These are phyloP conservation scores for Mormyrops attenuatus DNA, from an alignment of 2,797 vertebrate species.

Conservation along the genomic window DNA sequence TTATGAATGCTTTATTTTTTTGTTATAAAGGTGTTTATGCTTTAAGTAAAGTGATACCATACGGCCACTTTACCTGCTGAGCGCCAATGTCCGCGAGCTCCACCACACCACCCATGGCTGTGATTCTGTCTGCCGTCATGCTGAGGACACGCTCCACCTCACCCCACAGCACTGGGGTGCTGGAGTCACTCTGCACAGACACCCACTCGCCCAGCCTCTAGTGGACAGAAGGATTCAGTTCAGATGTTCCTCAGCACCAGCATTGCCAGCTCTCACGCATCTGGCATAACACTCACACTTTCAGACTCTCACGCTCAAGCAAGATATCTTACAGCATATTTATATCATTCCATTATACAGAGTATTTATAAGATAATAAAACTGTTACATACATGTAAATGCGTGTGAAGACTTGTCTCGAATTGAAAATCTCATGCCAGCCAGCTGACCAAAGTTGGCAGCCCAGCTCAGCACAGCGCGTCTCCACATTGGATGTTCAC, in stretches of 20 bases:
- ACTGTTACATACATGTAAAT: not conserved
- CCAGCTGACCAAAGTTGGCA: not conserved
- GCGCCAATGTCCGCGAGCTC: constrained; percentile 40
- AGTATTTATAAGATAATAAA: not conserved
- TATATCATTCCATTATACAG: not conserved
- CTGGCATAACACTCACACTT: not conserved
- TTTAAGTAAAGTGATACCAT: not conserved
- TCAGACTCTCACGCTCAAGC: not conserved
- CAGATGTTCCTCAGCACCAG: not conserved
- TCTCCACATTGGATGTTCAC: not conserved
- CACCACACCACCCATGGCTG: constrained; percentile 51
- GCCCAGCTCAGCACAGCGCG: too few species aligned
- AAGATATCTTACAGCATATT: not conserved
- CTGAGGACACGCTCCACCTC: constrained; percentile 52
- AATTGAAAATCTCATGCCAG: not conserved
- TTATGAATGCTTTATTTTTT: not conserved
- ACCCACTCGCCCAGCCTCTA: constrained; percentile 64
- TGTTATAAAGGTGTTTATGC: not conserved
- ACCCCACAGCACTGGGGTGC: constrained; percentile 46
- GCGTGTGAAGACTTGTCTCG: not conserved
- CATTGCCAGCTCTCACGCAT: not conserved
- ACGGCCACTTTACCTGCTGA: constrained; percentile 49
- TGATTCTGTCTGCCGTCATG: constrained; percentile 44
- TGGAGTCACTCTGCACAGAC: constrained; percentile 60
- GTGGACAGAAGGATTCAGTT: not conserved